These are phyloP conservation scores for Onchidella celtica DNA, from an alignment of 2,888 invertebrate species.

Conservation along the genomic window DNA sequence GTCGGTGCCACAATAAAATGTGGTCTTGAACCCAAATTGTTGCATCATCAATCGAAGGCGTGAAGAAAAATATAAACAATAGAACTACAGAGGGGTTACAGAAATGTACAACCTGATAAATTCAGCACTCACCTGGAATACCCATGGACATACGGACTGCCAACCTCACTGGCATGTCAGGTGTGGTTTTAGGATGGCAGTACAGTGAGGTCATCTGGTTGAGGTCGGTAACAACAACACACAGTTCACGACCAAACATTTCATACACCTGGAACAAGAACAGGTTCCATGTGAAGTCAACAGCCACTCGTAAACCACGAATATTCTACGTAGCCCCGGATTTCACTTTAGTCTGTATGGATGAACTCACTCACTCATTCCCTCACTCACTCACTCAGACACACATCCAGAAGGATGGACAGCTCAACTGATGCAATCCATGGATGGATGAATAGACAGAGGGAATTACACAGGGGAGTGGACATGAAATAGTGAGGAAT, in stretches of 20 bases:
- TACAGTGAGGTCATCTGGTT: constrained; percentile 77
- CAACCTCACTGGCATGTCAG: constrained; percentile 73
- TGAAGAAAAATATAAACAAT: neutral
- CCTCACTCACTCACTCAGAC: too few species aligned
- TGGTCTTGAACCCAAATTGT: too few species aligned
- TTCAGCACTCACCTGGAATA: constrained; percentile 69
- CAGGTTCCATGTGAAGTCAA: too few species aligned
- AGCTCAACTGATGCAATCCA: too few species aligned
- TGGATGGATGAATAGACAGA: neutral
- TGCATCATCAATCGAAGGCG: neutral
- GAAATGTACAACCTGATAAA: neutral
- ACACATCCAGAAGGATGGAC: too few species aligned
- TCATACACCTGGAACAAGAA: constrained; percentile 63
- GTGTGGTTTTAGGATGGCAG: constrained; percentile 78
- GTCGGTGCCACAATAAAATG: too few species aligned
- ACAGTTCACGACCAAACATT: constrained; percentile 70
- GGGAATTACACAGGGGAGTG: too few species aligned
- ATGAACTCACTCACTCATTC: too few species aligned
- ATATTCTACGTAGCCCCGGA: too few species aligned
- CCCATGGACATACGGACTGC: constrained; percentile 78
- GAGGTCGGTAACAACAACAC: constrained; percentile 76
- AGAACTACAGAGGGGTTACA: neutral
- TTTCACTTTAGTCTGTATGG: too few species aligned
- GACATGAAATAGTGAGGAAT: too few species aligned
- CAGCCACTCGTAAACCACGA: too few species aligned